Evolutionary conservation across 2,888 invertebrate genomes (phyloP).

Genomic region (Meloe dianella): DNA sequence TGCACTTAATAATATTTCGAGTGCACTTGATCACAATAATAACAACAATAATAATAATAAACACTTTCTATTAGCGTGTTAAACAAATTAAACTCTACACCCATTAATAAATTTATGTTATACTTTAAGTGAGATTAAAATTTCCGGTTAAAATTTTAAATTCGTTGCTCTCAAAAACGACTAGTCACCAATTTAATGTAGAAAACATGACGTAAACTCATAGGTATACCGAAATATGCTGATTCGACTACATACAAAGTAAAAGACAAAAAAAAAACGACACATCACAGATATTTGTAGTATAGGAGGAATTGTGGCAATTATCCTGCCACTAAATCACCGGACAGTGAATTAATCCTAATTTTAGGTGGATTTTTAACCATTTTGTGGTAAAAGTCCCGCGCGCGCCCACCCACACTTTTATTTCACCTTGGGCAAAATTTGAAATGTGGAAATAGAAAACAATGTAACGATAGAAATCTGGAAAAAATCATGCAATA

Average conservation of each 20-base stretch:
- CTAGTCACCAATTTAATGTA: slow-evolving; percentile 34
- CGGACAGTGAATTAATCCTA: slow-evolving; percentile 14
- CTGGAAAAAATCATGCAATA: slow-evolving; percentile 62
- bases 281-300: slow-evolving; percentile 43
- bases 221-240: slow-evolving; percentile 33
- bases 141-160: slow-evolving; percentile 19
- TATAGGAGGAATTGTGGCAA: slow-evolving; percentile 8
- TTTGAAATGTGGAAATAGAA: slow-evolving; percentile 82
- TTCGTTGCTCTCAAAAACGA: slow-evolving; percentile 28
- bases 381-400: no score
- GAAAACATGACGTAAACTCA: slow-evolving; percentile 32
- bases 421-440: slow-evolving; percentile 74
- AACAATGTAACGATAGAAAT: slow-evolving; percentile 89
- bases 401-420: no score
- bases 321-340: slow-evolving; percentile 4
- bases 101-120: slow-evolving; percentile 4
- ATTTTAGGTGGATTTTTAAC: slow-evolving; percentile 31
- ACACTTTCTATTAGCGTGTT: neutral
- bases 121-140: slow-evolving; percentile 8
- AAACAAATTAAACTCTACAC: slow-evolving; percentile 15
- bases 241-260: neutral
- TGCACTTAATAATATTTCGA: slow-evolving; percentile 37
- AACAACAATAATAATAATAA: neutral
- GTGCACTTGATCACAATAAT: neutral
- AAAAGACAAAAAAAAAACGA: neutral